Percentiles rank a stretch among this genome's conserved stretches.
Evolutionary conservation across 2,113 vertebrate genomes (phyloP).

Genomic region (Forbesichthys papilliferus): DNA sequence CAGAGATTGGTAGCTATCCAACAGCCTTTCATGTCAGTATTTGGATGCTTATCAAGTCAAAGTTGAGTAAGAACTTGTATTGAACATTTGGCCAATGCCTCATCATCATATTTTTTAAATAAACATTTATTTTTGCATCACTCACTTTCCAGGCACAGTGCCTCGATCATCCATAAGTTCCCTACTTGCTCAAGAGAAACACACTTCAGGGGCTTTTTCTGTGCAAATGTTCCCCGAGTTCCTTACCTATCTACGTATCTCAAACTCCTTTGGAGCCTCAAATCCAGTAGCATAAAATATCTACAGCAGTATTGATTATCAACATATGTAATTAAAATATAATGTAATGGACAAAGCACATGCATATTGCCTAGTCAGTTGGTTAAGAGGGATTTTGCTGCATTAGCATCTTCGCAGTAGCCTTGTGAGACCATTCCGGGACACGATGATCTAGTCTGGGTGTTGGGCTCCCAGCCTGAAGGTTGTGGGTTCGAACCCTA

Average conservation of each 20-base stretch:
- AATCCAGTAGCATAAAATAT: background rate
- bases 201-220: conserved; percentile 7
- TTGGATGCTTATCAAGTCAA: conserved; percentile 6
- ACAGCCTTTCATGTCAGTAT: conserved; percentile 2
- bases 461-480: background rate
- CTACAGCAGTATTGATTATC: too few species aligned
- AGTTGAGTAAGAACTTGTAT: conserved; percentile 10
- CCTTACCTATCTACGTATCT: conserved; percentile 9
- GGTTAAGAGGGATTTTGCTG: conserved; percentile 29
- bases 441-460: background rate
- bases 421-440: too few species aligned
- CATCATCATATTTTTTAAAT: background rate
- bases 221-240: conserved; percentile 8
- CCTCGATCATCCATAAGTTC: background rate
- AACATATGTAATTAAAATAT: background rate
- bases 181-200: too few species aligned
- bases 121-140: conserved; percentile 15
- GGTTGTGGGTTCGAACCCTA: too few species aligned
- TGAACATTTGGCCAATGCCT: conserved; percentile 4
- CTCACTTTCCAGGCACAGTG: conserved; percentile 12
- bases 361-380: conserved; percentile 9
- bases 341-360: background rate
- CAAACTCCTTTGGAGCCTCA: conserved; percentile 10
- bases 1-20: conserved; percentile 1
- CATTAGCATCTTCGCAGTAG: conserved; percentile 9